Percentiles rank a stretch among this genome's conserved stretches.
phyloP scores from a whole-genome alignment of 2,113 vertebrate species.

The Gymnobelideus leadbeateri region DNA sequence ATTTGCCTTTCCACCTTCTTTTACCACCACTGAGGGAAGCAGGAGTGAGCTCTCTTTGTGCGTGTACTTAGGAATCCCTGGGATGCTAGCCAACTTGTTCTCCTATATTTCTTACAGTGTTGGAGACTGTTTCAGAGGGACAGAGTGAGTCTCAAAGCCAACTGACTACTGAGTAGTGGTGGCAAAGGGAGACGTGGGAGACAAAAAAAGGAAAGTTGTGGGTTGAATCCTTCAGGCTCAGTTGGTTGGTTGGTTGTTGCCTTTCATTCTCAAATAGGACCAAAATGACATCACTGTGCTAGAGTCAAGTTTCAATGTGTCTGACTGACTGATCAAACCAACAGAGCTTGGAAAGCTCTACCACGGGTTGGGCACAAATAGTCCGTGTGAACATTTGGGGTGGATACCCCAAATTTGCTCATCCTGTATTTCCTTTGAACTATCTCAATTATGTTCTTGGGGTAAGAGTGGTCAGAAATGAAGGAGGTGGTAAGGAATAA shows the following conservation, averaged over 20 bases:
- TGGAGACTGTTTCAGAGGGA: neutral
- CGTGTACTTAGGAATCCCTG: neutral
- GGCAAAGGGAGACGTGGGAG: neutral
- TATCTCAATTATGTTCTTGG: neutral
- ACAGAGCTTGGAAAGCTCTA: no score
- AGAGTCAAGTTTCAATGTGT: no score
- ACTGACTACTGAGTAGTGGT: neutral
- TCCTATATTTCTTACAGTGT: neutral
- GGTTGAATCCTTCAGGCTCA: neutral
- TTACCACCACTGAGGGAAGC: neutral
- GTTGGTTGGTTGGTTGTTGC: no score
- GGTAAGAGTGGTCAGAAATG: neutral
- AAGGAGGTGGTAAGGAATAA: neutral
- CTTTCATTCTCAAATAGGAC: no score
- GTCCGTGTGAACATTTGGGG: no score
- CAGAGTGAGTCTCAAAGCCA: neutral
- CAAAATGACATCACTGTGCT: no score
- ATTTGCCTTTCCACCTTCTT: neutral
- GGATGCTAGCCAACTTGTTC: neutral
- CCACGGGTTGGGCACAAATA: no score
- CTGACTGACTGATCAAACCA: no score
- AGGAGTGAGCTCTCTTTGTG: neutral
- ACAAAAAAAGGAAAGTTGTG: neutral
- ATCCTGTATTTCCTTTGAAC: no score
- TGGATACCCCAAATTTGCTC: no score